Conservation (phyloP, 2,888 invertebrate species). For the Leptinotarsa rubiginosa region DNA sequence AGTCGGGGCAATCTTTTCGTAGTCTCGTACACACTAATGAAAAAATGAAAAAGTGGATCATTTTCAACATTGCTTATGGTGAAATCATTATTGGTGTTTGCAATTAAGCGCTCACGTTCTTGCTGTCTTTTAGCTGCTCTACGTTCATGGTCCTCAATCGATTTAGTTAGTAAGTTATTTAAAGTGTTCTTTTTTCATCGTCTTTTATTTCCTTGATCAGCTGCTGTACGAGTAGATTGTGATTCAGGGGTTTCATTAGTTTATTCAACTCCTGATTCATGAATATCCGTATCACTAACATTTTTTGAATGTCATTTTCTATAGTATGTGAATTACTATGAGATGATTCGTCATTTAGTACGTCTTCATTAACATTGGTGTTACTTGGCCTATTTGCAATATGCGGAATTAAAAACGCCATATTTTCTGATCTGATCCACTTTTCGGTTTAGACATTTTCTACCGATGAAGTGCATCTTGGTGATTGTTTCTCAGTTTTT, state of each 20-base stretch:
- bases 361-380: constrained; percentile 16
- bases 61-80: constrained; percentile 23
- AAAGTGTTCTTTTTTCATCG: constrained; percentile 17
- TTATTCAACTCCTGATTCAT: not conserved
- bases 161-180: constrained; percentile 16
- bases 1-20: constrained; percentile 10
- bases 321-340: too few relatives aligned
- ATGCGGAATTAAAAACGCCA: constrained; percentile 21
- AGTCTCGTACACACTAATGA: constrained; percentile 23
- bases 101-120: not conserved
- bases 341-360: constrained; percentile 3
- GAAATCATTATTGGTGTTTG: constrained; percentile 11
- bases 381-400: constrained; percentile 19
- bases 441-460: constrained; percentile 12
- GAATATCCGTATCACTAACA: too few relatives aligned
- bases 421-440: constrained; percentile 17
- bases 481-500: constrained; percentile 22
- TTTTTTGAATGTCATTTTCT: too few relatives aligned
- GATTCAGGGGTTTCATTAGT: not conserved
- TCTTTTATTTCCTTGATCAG: not conserved
- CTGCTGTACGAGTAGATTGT: not conserved
- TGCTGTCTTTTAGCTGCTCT: constrained; percentile 18
- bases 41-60: constrained; percentile 16
- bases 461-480: not conserved
- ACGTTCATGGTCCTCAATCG: constrained; percentile 11